These are phyloP conservation scores for Hepsetus odoe DNA, from an alignment of 2,113 vertebrate species.

Conservation along the genomic window DNA sequence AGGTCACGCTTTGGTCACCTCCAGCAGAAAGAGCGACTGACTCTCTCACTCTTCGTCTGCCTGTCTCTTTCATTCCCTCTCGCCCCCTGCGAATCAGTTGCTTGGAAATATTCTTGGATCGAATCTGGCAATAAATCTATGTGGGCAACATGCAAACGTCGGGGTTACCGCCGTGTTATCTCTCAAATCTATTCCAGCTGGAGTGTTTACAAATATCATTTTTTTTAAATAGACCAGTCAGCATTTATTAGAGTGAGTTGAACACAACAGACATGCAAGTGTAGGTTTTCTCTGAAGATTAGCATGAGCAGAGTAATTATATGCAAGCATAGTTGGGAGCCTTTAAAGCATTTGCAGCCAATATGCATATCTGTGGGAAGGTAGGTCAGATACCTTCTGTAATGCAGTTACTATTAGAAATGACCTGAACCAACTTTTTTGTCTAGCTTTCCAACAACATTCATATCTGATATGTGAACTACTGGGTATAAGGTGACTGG, in stretches of 20 bases:
- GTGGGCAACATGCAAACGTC: conserved; percentile 35
- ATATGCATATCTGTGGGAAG: conserved; percentile 25
- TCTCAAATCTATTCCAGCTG: conserved; percentile 56
- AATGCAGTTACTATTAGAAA: conserved; percentile 16
- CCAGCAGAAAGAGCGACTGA: conserved; percentile 66
- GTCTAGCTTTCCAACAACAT: not conserved
- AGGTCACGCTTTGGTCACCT: conserved; percentile 70
- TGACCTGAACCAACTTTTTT: not conserved
- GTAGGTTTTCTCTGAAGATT: conserved; percentile 63
- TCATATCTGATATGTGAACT: not conserved
- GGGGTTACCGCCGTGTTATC: conserved; percentile 49
- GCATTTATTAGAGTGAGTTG: conserved; percentile 59
- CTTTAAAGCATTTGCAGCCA: not conserved
- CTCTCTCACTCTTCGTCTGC: conserved; percentile 63
- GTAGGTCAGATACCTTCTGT: conserved; percentile 19
- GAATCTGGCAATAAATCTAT: conserved; percentile 56
- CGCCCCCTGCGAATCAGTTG: conserved; percentile 64
- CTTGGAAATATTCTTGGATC: conserved; percentile 63
- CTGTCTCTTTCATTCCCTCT: conserved; percentile 65
- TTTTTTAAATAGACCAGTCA: conserved; percentile 57
- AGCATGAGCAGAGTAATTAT: conserved; percentile 39
- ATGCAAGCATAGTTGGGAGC: not conserved
- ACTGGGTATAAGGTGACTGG: no score
- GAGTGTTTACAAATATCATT: conserved; percentile 61
- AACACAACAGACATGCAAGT: conserved; percentile 54